Evolutionary conservation across 2,113 vertebrate genomes (phyloP).

Genomic region (Smithornis capensis): DNA sequence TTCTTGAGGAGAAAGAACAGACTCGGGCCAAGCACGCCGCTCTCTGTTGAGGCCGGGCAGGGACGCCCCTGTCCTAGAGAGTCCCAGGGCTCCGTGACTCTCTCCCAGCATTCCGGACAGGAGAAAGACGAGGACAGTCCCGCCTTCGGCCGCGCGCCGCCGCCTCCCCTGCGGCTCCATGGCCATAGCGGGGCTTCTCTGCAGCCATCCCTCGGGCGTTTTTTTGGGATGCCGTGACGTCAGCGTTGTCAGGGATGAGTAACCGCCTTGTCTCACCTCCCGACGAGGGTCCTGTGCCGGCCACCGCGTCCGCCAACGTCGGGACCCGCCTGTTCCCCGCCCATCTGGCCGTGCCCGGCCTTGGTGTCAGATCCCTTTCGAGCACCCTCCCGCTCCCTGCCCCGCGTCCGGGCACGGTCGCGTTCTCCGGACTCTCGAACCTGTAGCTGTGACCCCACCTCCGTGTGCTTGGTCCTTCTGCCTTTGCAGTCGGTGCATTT

Average conservation of each 20-base stretch:
- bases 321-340: not conserved
- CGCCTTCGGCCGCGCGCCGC: not conserved
- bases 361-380: not conserved
- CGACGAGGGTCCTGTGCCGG: not conserved
- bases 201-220: not conserved
- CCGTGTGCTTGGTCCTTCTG: not conserved
- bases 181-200: not conserved
- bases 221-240: slow-evolving; percentile 65
- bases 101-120: not conserved
- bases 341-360: too few species aligned
- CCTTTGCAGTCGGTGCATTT: not conserved
- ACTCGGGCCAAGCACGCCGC: too few species aligned
- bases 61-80: not conserved
- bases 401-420: rapidly evolving
- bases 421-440: rapidly evolving
- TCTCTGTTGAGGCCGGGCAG: too few species aligned
- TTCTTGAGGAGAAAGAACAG: not conserved
- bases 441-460: rapidly evolving
- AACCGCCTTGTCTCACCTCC: slow-evolving; percentile 14
- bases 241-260: slow-evolving; percentile 70
- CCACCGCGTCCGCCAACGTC: not conserved
- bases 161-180: not conserved
- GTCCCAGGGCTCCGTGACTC: too few species aligned
- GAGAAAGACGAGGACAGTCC: not conserved
- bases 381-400: too few species aligned